Evolutionary conservation across 2,113 vertebrate species (phyloP).

Genomic region (Paradoxurus hermaphroditus): DNA sequence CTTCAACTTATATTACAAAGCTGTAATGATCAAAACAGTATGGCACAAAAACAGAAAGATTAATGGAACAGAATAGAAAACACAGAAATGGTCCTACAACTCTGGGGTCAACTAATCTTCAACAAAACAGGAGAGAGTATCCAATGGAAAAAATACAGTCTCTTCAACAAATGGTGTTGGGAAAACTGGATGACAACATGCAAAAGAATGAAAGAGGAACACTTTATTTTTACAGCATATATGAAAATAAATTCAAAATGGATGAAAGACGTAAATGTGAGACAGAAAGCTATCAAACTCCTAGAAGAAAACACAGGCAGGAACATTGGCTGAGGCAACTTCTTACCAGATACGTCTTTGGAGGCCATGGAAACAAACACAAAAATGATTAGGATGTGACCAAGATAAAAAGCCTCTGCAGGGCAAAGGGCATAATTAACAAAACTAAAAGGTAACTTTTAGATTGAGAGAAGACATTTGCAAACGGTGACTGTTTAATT

Average conservation of each 20-base stretch:
- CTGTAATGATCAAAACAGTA: neutral
- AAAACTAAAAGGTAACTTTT: neutral
- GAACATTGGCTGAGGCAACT: neutral
- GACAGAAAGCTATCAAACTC: neutral
- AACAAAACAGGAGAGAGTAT: neutral
- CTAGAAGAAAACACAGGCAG: neutral
- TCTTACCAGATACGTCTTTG: neutral
- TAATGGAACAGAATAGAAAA: neutral
- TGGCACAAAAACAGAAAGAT: neutral
- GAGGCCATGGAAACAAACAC: neutral
- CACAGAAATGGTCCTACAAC: neutral
- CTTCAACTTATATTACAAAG: neutral
- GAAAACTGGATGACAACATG: neutral
- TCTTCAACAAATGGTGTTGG: neutral
- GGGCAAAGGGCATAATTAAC: neutral
- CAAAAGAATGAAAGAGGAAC: neutral
- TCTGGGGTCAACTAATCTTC: neutral
- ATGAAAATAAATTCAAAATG: neutral
- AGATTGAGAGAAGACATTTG: neutral
- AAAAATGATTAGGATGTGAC: neutral
- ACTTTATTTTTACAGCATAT: neutral
- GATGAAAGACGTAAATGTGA: neutral
- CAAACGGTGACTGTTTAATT: neutral
- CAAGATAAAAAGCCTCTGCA: neutral
- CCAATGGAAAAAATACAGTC: neutral